Conservation (phyloP, 37 sponge, comb jelly and placozoan species). For the Theonella swinhoei region DNA sequence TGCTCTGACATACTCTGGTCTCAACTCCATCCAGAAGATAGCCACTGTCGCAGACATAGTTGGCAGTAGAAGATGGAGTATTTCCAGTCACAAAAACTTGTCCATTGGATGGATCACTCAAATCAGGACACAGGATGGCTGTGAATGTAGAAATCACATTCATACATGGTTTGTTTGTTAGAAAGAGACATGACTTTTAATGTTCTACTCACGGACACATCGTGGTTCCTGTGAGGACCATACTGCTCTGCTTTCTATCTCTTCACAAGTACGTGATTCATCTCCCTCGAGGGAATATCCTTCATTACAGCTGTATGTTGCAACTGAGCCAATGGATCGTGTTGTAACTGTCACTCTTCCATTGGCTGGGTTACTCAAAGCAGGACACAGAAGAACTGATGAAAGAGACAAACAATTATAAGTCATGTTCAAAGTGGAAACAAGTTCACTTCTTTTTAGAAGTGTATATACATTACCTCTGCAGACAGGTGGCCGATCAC, state of each 20-base stretch:
- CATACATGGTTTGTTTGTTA: background rate
- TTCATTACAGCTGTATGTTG: slow-evolving; percentile 35
- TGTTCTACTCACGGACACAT: slow-evolving; percentile 73
- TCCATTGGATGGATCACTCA: slow-evolving; percentile 40
- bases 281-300: slow-evolving; percentile 50
- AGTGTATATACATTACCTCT: background rate
- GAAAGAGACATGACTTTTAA: no score
- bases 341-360: slow-evolving; percentile 22
- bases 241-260: slow-evolving; percentile 6
- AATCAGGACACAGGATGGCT: slow-evolving; percentile 36
- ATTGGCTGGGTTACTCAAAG: slow-evolving; percentile 52
- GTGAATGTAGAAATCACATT: background rate
- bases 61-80: slow-evolving; percentile 24
- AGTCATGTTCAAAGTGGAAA: background rate
- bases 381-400: slow-evolving; percentile 38
- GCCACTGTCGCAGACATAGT: slow-evolving; percentile 53
- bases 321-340: background rate
- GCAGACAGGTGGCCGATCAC: slow-evolving; percentile 23
- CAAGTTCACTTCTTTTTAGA: background rate
- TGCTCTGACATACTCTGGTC: slow-evolving; percentile 40
- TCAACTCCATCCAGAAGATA: slow-evolving; percentile 32
- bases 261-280: slow-evolving; percentile 24
- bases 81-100: slow-evolving; percentile 9
- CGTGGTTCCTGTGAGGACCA: slow-evolving; percentile 58
- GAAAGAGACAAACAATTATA: slow-evolving; percentile 7